Conservation (phyloP, 92 coral and sea anemone species). For the Zoanthus solanderi region DNA sequence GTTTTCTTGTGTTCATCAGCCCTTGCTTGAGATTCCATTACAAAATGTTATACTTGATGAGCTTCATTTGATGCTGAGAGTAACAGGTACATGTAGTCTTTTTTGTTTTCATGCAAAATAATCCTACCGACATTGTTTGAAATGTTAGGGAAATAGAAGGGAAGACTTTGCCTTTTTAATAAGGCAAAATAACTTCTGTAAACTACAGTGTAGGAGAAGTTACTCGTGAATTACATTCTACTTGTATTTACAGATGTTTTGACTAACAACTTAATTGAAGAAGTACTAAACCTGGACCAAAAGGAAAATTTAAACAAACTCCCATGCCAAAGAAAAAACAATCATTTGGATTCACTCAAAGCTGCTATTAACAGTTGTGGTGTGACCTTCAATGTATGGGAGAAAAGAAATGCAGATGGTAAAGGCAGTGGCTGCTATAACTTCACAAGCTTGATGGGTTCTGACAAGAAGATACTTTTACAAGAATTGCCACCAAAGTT, state of each 20-base stretch:
- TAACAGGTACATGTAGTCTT: neutral
- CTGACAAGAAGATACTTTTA: conserved; percentile 62
- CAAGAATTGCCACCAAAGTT: conserved; percentile 60
- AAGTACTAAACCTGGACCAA: conserved; percentile 40
- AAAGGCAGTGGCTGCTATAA: conserved; percentile 68
- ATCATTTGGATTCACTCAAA: conserved; percentile 53
- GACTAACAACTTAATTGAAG: conserved; percentile 56
- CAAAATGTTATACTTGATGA: conserved; percentile 7
- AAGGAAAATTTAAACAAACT: conserved; percentile 66
- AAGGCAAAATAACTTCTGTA: no score
- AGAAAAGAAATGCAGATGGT: conserved; percentile 75
- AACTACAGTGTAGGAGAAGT: no score
- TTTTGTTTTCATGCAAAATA: no score
- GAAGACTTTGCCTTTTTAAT: no score
- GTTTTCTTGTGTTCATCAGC: conserved; percentile 14
- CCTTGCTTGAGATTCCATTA: neutral
- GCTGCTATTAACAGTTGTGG: conserved; percentile 73
- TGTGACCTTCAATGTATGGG: conserved; percentile 70
- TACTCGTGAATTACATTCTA: no score
- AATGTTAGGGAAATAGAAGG: no score
- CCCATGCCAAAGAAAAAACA: conserved; percentile 41
- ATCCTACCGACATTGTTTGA: no score
- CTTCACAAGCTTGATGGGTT: conserved; percentile 74
- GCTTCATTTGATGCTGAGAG: conserved; percentile 17
- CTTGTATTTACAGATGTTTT: conserved; percentile 51